Conservation (phyloP, 2,797 vertebrate genomes). For the Agapornis canus region DNA sequence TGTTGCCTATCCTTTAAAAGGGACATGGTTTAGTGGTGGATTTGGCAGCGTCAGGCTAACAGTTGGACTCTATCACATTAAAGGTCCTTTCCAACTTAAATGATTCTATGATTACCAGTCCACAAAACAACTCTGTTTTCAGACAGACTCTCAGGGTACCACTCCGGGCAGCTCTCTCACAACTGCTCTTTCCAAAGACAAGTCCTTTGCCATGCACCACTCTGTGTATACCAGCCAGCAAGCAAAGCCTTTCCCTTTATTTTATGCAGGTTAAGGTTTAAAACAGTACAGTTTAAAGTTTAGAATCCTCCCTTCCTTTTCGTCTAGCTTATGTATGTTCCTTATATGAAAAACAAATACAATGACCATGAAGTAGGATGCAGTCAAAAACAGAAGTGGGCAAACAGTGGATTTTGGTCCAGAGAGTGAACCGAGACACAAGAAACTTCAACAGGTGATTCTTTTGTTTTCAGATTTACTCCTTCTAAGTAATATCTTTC, state of each 20-base stretch:
- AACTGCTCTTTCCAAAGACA: neutral
- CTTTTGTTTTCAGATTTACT: neutral
- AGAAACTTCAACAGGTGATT: neutral
- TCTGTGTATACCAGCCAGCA: neutral
- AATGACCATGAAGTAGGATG: neutral
- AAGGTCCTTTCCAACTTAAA: neutral
- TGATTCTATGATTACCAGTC: neutral
- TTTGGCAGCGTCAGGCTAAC: neutral
- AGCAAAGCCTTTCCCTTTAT: neutral
- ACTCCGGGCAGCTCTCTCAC: neutral
- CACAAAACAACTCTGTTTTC: neutral
- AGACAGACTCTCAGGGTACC: neutral
- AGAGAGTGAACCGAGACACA: neutral
- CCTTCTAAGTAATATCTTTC: neutral
- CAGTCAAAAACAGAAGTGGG: neutral
- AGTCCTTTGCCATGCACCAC: fast-evolving
- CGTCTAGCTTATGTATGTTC: neutral
- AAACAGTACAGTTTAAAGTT: neutral
- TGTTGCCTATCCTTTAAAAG: neutral
- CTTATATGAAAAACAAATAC: neutral
- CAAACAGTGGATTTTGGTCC: neutral
- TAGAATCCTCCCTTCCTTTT: neutral
- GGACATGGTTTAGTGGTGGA: neutral
- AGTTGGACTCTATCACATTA: neutral
- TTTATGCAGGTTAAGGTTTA: neutral